phyloP scores from a whole-genome alignment of 2,888 invertebrate species.

The Thalpophila matura region DNA sequence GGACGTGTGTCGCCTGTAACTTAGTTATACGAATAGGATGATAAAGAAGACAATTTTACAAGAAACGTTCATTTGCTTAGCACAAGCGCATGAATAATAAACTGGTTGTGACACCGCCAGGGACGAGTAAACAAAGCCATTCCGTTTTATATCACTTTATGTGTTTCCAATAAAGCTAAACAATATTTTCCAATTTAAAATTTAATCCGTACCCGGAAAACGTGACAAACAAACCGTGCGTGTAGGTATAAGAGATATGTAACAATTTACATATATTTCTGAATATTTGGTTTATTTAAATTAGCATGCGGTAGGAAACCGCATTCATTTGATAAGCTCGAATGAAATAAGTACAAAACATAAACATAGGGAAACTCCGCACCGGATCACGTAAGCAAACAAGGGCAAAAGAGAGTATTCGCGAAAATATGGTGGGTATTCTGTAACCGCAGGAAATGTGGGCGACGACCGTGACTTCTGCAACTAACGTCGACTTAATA shows the following conservation, averaged over 20 bases:
- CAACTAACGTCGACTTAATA: slow-evolving; percentile 39
- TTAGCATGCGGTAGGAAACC: slow-evolving; percentile 57
- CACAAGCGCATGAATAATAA: slow-evolving; percentile 63
- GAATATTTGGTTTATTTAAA: slow-evolving; percentile 53
- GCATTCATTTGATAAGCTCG: slow-evolving; percentile 44
- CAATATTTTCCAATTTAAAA: slow-evolving; percentile 62
- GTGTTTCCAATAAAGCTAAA: slow-evolving; percentile 60
- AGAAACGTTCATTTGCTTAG: slow-evolving; percentile 44
- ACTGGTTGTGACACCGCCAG: slow-evolving; percentile 55
- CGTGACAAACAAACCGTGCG: slow-evolving; percentile 55
- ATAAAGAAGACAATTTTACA: slow-evolving; percentile 58
- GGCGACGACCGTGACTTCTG: slow-evolving; percentile 47
- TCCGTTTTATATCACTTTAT: slow-evolving; percentile 59
- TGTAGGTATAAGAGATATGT: slow-evolving; percentile 40
- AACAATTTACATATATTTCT: slow-evolving; percentile 49
- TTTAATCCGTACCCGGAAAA: slow-evolving; percentile 50
- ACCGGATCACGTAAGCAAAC: slow-evolving; percentile 35
- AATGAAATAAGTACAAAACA: slow-evolving; percentile 55
- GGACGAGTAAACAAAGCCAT: slow-evolving; percentile 65
- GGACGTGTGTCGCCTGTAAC: slow-evolving; percentile 21
- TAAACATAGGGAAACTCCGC: slow-evolving; percentile 30
- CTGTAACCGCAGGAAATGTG: slow-evolving; percentile 57
- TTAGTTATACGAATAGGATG: slow-evolving; percentile 11
- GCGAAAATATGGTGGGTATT: slow-evolving; percentile 44
- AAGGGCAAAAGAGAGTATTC: slow-evolving; percentile 39